Base-by-base conservation (phyloP, 2,888 invertebrate species). In the Chirona hameri region DNA sequence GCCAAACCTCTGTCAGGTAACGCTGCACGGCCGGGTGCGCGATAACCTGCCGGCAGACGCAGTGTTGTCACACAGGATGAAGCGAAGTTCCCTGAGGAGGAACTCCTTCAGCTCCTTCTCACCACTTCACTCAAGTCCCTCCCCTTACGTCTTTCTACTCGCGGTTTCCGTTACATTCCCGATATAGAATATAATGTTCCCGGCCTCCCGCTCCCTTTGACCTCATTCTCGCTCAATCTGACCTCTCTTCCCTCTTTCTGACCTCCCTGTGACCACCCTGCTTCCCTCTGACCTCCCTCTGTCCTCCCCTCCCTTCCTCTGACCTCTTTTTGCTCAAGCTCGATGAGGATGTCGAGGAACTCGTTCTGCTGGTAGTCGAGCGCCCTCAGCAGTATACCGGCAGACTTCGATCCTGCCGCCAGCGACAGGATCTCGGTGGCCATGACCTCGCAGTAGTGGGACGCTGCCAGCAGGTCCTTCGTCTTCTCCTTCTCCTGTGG, bases 1-100 rank as follows among this genome's bases (percentile, higher is more conserved):
- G 93, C 99, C 99, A 99, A 86, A 99, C 93, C 91, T 99, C 98
- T 92, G 95, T 94, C 86, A 97, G 92, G 90, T 98, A 98, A 89
- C 97, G 93, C 90, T 99, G 98, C 82, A 98, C 98, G 84, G 97
- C 96, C 0, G 98, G 97, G 88, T 98, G 98, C 0, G 98, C 96
- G 84, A 98, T 97, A 86, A 95, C 95, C 85, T 85, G 84, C 31
- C 24, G 24, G 69, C 10, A 82, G 27, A 15, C 24, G 39, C 14
- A 18, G 10, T 69, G 69, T 21, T 24, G 5, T n/a, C 27, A 69
- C 69, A 12, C 10, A 1, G 69, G 10, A 10, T 69, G 21, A n/a
- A 18, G 69, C n/a, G 4, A 39, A 39, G 39, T 39, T 39, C 7
- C 39, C 39, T 39, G 39, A 39, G 39, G 39, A 7, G 7, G 2